phyloP scores from a whole-genome alignment of 2,888 invertebrate genomes.

The Pyrgus malvae region DNA sequence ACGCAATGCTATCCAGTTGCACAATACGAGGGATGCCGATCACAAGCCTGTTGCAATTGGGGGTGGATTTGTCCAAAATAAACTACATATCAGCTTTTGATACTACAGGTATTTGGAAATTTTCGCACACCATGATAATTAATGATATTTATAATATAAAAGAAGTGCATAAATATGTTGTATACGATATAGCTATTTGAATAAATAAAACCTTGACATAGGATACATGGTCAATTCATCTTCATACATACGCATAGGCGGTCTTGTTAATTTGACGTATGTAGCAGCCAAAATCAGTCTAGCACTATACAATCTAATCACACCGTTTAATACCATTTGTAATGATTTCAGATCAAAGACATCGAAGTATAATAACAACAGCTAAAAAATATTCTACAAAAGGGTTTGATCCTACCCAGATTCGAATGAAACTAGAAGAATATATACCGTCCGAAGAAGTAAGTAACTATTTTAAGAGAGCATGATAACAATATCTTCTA shows the following conservation, averaged over 20 bases:
- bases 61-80: slow-evolving; percentile 56
- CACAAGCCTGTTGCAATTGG: slow-evolving; percentile 45
- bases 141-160: background rate
- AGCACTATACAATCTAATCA: background rate
- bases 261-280: too few relatives aligned
- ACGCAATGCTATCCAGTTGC: background rate
- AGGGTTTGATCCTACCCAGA: slow-evolving; percentile 37
- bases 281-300: too few relatives aligned
- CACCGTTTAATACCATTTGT: background rate
- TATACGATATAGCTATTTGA: too few relatives aligned
- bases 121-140: background rate
- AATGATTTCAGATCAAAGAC: slow-evolving; percentile 32
- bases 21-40: slow-evolving; percentile 36
- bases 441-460: slow-evolving; percentile 47
- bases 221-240: too few relatives aligned
- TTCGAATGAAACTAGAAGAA: slow-evolving; percentile 40
- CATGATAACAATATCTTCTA: background rate
- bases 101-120: slow-evolving; percentile 40
- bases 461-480: slow-evolving; percentile 2
- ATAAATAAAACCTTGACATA: too few relatives aligned
- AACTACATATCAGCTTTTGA: slow-evolving; percentile 50
- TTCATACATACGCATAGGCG: too few relatives aligned
- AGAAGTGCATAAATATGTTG: background rate
- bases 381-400: slow-evolving; percentile 40
- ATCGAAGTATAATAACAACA: slow-evolving; percentile 42